Evolutionary conservation across 2,797 vertebrate species (phyloP).

Genomic region (Melanotaenia boesemani): DNA sequence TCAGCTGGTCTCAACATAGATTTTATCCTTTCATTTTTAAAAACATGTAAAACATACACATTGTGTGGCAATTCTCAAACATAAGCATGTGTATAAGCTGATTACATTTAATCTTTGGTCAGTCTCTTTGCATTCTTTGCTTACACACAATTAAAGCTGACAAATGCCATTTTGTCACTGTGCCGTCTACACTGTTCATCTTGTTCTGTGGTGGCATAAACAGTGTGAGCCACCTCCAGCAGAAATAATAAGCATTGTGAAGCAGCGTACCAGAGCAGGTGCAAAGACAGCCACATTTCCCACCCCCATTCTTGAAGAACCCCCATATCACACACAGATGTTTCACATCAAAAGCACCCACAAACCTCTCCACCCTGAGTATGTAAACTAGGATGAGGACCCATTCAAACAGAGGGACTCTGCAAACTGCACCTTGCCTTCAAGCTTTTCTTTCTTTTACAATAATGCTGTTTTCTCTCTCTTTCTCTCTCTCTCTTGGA

Average conservation of each 20-base stretch:
- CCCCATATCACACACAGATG: conserved; percentile 93
- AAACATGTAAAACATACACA: not conserved
- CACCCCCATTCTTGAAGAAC: conserved; percentile 86
- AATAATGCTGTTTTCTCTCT: conserved; percentile 61
- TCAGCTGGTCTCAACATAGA: not conserved
- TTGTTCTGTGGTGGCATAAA: conserved; percentile 82
- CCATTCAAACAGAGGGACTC: conserved; percentile 87
- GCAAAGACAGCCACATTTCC: conserved; percentile 91
- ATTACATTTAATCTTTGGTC: not conserved
- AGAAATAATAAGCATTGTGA: conserved; percentile 95
- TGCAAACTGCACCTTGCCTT: conserved; percentile 78
- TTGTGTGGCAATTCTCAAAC: not conserved
- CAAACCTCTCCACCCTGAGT: conserved; percentile 87
- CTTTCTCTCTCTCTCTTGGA: conserved; percentile 46
- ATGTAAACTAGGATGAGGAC: conserved; percentile 88
- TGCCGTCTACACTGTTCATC: conserved; percentile 65
- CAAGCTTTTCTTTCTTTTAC: conserved; percentile 78
- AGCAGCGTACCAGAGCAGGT: conserved; percentile 92
- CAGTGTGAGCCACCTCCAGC: conserved; percentile 47
- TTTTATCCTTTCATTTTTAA: not conserved
- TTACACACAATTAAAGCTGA: conserved; percentile 6
- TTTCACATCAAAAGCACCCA: conserved; percentile 91
- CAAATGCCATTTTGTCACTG: conserved; percentile 56
- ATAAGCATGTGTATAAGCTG: not conserved
- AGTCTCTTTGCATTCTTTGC: not conserved